A percentile compares a stretch with the other conserved stretches of the same genome.
These are phyloP conservation scores for Strigamia transsilvanica DNA, from an alignment of 2,888 invertebrate genomes.

Conservation along the genomic window DNA sequence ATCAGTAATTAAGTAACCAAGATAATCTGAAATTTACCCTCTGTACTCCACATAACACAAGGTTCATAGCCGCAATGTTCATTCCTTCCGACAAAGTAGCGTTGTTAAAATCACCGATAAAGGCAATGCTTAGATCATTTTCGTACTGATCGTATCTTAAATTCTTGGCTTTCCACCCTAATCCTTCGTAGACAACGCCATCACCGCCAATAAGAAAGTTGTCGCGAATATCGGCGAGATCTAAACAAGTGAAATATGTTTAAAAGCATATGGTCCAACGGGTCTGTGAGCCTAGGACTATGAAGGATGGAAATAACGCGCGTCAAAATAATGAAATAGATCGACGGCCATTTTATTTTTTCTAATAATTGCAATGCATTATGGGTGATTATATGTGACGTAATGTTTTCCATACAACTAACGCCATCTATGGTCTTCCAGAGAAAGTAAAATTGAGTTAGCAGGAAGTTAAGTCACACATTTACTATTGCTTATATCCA, in stretches of 20 bases:
- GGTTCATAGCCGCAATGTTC: not conserved
- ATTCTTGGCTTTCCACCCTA: not conserved
- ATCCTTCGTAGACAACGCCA: not conserved
- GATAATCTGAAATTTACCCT: not conserved
- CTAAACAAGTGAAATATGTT: not conserved
- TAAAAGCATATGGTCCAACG: too few species aligned
- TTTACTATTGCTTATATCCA: not conserved
- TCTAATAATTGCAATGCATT: too few species aligned
- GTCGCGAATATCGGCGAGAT: not conserved
- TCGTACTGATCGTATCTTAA: not conserved
- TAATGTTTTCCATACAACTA: too few species aligned
- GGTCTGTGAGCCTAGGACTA: too few species aligned
- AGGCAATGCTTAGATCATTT: not conserved
- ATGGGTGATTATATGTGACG: too few species aligned
- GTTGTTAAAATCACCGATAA: constrained; percentile 6
- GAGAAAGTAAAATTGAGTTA: too few species aligned
- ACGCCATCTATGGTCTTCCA: too few species aligned
- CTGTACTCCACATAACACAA: not conserved
- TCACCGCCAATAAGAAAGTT: not conserved
- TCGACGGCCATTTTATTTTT: too few species aligned
- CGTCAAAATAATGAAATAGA: too few species aligned
- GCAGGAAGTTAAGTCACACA: too few species aligned
- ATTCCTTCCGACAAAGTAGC: not conserved
- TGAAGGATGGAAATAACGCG: too few species aligned
- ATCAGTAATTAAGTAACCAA: not conserved